A percentile compares a stretch with the other conserved stretches of the same genome.
phyloP scores from a whole-genome alignment of 2,113 vertebrate species.

The Vulpes lagopus region DNA sequence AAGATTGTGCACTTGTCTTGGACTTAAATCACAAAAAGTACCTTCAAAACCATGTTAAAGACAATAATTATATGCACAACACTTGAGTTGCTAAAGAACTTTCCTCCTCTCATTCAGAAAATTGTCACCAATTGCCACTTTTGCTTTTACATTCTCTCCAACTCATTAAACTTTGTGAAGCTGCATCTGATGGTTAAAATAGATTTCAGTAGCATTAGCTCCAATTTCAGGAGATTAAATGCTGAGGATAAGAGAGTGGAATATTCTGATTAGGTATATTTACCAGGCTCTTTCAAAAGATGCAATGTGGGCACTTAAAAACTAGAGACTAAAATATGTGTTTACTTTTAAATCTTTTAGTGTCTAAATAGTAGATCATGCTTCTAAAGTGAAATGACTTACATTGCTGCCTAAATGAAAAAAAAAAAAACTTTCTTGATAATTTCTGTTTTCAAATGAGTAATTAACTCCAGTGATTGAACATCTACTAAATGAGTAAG shows the following conservation, averaged over 20 bases:
- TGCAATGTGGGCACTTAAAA: slow-evolving; percentile 41
- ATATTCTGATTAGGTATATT: slow-evolving; percentile 67
- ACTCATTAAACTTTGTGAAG: slow-evolving; percentile 61
- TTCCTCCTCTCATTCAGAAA: slow-evolving; percentile 56
- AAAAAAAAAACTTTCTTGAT: neutral
- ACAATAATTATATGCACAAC: slow-evolving; percentile 63
- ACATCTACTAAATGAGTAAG: neutral
- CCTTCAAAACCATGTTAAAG: neutral
- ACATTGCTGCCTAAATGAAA: neutral
- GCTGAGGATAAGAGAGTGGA: slow-evolving; percentile 39
- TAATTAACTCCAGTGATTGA: neutral
- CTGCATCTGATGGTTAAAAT: slow-evolving; percentile 50
- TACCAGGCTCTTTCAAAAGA: slow-evolving; percentile 35
- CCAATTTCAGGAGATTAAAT: slow-evolving; percentile 65
- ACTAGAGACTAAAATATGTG: slow-evolving; percentile 21
- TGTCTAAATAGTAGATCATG: neutral
- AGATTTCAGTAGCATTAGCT: slow-evolving; percentile 45
- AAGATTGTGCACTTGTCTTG: slow-evolving; percentile 23
- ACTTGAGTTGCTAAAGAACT: slow-evolving; percentile 55
- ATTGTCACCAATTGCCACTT: slow-evolving; percentile 64
- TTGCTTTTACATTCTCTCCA: slow-evolving; percentile 59
- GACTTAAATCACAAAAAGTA: neutral
- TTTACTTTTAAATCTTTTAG: slow-evolving; percentile 28
- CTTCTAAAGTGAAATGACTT: slow-evolving; percentile 25
- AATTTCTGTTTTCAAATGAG: slow-evolving; percentile 42